phyloP scores from a whole-genome alignment of 2,113 vertebrate genomes.

The Gila orcuttii region DNA sequence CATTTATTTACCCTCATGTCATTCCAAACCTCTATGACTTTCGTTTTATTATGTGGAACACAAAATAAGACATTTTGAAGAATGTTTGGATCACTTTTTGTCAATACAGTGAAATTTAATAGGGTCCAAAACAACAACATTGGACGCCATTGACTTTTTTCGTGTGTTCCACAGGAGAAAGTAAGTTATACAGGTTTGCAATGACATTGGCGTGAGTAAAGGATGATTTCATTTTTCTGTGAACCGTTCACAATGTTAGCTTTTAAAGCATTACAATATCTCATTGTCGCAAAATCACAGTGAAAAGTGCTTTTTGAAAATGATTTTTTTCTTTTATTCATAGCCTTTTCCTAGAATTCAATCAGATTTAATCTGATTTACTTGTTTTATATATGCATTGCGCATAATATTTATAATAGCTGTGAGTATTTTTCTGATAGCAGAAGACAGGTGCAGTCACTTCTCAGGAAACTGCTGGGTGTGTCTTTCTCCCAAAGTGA shows the following conservation, averaged over 20 bases:
- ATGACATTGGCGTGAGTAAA: neutral
- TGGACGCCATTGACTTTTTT: neutral
- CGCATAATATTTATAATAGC: neutral
- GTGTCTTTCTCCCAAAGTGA: slow-evolving; percentile 45
- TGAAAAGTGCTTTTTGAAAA: neutral
- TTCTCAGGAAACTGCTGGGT: slow-evolving; percentile 38
- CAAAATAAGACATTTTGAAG: neutral
- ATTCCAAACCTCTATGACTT: no score
- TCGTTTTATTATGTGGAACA: neutral
- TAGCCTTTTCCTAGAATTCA: neutral
- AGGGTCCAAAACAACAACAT: neutral
- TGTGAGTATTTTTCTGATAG: slow-evolving; percentile 9
- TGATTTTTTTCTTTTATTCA: neutral
- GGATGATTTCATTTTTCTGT: no score
- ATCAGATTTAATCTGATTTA: neutral
- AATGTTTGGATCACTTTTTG: neutral
- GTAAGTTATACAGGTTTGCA: neutral
- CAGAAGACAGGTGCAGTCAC: slow-evolving; percentile 42
- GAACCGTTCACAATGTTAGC: neutral
- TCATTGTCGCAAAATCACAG: neutral
- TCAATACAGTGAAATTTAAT: neutral
- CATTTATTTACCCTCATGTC: neutral
- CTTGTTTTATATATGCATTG: neutral
- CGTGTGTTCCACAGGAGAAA: neutral
- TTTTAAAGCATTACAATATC: neutral